Conservation (phyloP, 2,113 vertebrate genomes). For the Sceloporus undulatus region DNA sequence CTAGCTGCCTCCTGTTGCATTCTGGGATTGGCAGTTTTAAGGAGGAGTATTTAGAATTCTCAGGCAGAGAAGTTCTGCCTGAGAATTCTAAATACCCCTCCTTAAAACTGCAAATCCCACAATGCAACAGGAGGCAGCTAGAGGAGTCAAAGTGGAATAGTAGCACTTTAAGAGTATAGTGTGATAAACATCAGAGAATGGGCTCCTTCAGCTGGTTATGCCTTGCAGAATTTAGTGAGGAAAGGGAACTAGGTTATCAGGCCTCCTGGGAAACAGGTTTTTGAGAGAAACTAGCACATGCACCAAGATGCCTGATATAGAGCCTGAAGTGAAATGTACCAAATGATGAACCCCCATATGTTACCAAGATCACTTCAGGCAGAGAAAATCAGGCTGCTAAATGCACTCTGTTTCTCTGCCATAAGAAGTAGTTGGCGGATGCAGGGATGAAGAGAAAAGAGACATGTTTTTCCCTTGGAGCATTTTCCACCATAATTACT, state of each 20-base stretch:
- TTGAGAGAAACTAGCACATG: conserved; percentile 26
- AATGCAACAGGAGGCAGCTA: no score
- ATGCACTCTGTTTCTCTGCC: neutral
- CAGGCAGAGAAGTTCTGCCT: no score
- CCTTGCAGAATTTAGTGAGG: conserved; percentile 17
- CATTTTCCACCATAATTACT: conserved; percentile 41
- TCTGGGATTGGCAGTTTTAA: no score
- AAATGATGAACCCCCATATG: conserved; percentile 45
- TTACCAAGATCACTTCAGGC: conserved; percentile 30
- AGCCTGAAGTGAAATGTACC: conserved; percentile 22
- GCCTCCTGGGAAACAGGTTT: conserved; percentile 31
- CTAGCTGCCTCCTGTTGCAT: no score
- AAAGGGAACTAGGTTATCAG: conserved; percentile 23
- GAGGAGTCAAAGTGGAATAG: no score
- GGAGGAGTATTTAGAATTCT: no score
- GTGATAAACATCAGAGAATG: conserved; percentile 1
- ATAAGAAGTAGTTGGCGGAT: conserved; percentile 9
- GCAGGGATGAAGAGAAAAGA: neutral
- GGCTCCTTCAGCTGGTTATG: conserved; percentile 22
- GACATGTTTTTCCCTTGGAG: conserved; percentile 34
- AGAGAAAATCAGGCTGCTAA: neutral
- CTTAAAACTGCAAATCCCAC: no score
- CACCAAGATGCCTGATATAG: neutral
- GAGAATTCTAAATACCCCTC: no score
- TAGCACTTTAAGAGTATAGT: no score